Base-by-base conservation (phyloP, 2,888 invertebrate genomes). In the Agonopterix heracliana region DNA sequence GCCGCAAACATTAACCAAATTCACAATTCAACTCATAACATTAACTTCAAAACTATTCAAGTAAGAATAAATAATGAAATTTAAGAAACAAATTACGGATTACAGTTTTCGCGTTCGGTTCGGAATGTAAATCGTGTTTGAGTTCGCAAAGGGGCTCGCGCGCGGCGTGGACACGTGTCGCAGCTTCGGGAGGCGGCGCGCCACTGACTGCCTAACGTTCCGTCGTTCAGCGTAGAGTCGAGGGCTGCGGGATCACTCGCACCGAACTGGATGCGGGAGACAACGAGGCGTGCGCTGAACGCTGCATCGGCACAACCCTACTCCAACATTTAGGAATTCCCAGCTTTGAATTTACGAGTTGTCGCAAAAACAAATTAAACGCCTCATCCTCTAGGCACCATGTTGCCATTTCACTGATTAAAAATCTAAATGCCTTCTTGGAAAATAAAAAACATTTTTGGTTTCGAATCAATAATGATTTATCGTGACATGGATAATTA, bases 171-270 rank as follows among this genome's bases (percentile, higher is more conserved):
- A 56, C 51, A 60, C 81, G 72, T 71, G 61, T 71, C 70, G 49
- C 64, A 65, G 41, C 11, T 48, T 60, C 68, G 78, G 70, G 74
- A 73, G 79, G 76, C 83, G 64, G 68, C 60, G 66, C 69, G 85
- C 81, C 78, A 86, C 86, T 86, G 78, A 51, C 62, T 53, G 54
- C 46, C 44, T 14, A 34, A 34, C 34, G 44, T 44, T n/a, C 12
- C 34, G 44, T 3, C 36, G 13, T 41, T 26, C 13, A 14, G 35
- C 2, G 11, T 35, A 43, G 40, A 14, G 26, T 34, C 44, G 12
- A 17, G 26, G 38, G 41, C 45, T n/a, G 11, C 41, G 42, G 34
- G 14, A 13, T 36, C 14, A 47, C 41, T 40, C 34, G 17, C 38
- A 17, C 9, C 45, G 45, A n/a, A 44, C 40, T 14, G 26, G 50